A percentile compares a stretch with the other conserved stretches of the same genome.
These are phyloP conservation scores for Darevskia nairensis DNA, from an alignment of 2,797 vertebrate species.

Conservation along the genomic window DNA sequence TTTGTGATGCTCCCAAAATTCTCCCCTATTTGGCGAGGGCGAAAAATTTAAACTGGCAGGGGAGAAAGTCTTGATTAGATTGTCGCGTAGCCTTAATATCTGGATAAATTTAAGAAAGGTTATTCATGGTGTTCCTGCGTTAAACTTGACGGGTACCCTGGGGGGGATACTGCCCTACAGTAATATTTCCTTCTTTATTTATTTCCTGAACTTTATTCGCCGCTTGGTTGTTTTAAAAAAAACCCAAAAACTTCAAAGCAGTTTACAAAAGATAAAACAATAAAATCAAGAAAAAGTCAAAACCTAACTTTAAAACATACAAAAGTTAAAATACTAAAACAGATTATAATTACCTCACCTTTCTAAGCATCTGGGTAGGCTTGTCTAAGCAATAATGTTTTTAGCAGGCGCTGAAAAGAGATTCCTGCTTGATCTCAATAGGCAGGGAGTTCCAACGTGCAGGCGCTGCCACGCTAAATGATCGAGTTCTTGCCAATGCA, in stretches of 20 bases:
- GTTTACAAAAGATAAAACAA: too few relatives aligned
- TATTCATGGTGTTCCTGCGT: constrained; percentile 59
- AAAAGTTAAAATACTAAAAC: too few relatives aligned
- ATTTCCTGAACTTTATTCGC: too few relatives aligned
- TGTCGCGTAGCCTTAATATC: constrained; percentile 78
- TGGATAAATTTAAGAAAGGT: constrained; percentile 72
- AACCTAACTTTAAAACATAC: too few relatives aligned
- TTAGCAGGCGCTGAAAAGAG: too few relatives aligned
- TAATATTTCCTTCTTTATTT: not conserved
- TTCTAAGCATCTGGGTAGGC: too few relatives aligned
- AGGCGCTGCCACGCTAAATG: too few relatives aligned
- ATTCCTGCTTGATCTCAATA: not conserved
- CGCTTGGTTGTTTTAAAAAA: not conserved
- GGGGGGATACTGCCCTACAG: constrained; percentile 16
- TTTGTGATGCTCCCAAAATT: constrained; percentile 73
- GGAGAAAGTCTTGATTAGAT: constrained; percentile 79
- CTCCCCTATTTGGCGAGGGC: constrained; percentile 77
- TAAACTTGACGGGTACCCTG: constrained; percentile 53
- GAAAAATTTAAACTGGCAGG: constrained; percentile 77
- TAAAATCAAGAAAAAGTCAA: too few relatives aligned
- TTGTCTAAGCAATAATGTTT: too few relatives aligned
- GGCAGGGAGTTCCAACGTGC: too few relatives aligned
- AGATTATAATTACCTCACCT: too few relatives aligned
- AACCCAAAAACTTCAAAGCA: not conserved
- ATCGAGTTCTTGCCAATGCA: too few relatives aligned